Evolutionary conservation across 2,888 invertebrate species (phyloP).

Genomic region (Scaeva pyrastri): DNA sequence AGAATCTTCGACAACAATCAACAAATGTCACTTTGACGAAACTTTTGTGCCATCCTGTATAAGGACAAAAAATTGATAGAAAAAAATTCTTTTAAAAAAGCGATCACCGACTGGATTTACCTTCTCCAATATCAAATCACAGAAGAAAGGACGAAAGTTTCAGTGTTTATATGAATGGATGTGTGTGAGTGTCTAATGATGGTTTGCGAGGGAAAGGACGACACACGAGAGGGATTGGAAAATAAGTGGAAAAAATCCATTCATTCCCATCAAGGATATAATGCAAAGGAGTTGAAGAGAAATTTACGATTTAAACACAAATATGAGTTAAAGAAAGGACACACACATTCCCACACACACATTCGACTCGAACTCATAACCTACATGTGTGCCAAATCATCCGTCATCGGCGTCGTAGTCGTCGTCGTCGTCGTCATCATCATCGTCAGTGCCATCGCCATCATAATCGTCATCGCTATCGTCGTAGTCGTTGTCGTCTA

Average conservation of each 20-base stretch:
- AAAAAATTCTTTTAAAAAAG: conserved; percentile 34
- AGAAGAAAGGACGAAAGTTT: conserved; percentile 14
- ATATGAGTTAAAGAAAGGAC: conserved; percentile 47
- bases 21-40: no score
- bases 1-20: no score
- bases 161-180: conserved; percentile 18
- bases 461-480: no score
- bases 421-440: background rate
- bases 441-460: conserved; percentile 28
- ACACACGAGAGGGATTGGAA: no score
- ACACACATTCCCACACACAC: conserved; percentile 28
- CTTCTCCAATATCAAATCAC: conserved; percentile 41
- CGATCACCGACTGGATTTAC: conserved; percentile 62
- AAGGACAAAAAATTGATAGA: conserved; percentile 1
- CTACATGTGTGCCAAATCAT: conserved; percentile 67
- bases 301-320: conserved; percentile 70
- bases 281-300: conserved; percentile 71
- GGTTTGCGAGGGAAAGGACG: no score
- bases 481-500: conserved; percentile 50
- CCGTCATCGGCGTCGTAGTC: conserved; percentile 8
- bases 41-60: no score
- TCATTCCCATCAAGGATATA: conserved; percentile 61
- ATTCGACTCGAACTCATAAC: conserved; percentile 39
- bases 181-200: conserved; percentile 30
- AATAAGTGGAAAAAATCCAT: conserved; percentile 35